Conservation (phyloP, 2,888 invertebrate genomes). For the Drosophila nr. medialis region DNA sequence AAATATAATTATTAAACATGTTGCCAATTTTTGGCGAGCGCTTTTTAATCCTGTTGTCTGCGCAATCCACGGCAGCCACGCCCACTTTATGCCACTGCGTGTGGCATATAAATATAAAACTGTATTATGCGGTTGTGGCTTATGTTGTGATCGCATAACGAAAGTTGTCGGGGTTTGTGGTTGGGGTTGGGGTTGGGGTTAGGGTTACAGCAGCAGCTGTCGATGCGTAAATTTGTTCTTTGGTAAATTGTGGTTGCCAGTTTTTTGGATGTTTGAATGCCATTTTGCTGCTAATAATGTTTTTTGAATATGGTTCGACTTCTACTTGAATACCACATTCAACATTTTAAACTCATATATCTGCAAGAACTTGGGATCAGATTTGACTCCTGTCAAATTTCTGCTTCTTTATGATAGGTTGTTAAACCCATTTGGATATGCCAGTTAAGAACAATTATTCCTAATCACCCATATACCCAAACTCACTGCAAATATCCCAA, state of each 20-base stretch:
- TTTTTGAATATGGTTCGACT: too few relatives aligned
- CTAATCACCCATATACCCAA: too few relatives aligned
- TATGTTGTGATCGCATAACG: conserved; percentile 69
- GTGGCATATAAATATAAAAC: conserved; percentile 70
- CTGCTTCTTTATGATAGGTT: too few relatives aligned
- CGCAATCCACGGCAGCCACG: conserved; percentile 50
- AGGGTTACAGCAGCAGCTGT: conserved; percentile 5
- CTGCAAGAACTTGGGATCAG: too few relatives aligned
- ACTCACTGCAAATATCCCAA: too few relatives aligned
- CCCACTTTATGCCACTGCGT: conserved; percentile 23
- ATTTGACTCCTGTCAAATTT: too few relatives aligned
- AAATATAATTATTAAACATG: conserved; percentile 79
- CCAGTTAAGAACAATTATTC: too few relatives aligned
- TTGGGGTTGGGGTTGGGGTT: conserved; percentile 5
- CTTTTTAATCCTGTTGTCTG: conserved; percentile 80
- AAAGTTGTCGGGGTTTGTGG: conserved; percentile 14
- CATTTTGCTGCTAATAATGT: conserved; percentile 2
- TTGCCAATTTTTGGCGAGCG: conserved; percentile 78
- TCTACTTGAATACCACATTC: too few relatives aligned
- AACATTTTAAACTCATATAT: too few relatives aligned
- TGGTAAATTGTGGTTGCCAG: conserved; percentile 22
- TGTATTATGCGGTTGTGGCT: conserved; percentile 77
- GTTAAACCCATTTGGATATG: too few relatives aligned
- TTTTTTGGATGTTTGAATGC: conserved; percentile 10
- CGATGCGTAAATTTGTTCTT: conserved; percentile 12